Conservation (phyloP, 2,797 vertebrate genomes). For the Eospalax fontanierii region DNA sequence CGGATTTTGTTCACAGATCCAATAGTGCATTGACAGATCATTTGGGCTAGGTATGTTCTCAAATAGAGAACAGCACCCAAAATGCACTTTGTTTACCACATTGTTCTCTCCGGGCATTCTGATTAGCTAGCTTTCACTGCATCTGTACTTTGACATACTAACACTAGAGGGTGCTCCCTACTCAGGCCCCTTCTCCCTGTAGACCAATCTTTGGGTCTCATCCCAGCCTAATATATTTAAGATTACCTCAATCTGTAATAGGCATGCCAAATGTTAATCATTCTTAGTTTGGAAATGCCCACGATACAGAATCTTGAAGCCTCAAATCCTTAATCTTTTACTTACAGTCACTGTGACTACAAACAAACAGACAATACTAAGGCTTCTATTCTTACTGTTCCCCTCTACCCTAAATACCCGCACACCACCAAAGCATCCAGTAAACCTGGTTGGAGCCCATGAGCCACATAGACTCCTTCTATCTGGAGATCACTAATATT, state of each 20-base stretch:
- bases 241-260: not conserved
- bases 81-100: not conserved
- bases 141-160: conserved; percentile 74
- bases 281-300: not conserved
- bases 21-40: not conserved
- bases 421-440: not conserved
- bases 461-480: not conserved
- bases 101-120: not conserved
- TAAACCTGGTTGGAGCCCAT: not conserved
- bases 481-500: not conserved
- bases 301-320: not conserved
- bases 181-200: not conserved
- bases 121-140: not conserved
- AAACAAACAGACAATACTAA: not conserved
- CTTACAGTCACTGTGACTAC: not conserved
- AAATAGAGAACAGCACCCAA: not conserved
- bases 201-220: not conserved
- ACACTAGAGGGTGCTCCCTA: conserved; percentile 78
- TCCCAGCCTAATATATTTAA: not conserved
- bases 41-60: not conserved
- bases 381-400: accelerated
- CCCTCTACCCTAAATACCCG: accelerated
- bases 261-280: not conserved
- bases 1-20: not conserved
- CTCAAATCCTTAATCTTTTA: not conserved